Evolutionary conservation across 2,113 vertebrate genomes (phyloP).

Genomic region (Mastomys natalensis): DNA sequence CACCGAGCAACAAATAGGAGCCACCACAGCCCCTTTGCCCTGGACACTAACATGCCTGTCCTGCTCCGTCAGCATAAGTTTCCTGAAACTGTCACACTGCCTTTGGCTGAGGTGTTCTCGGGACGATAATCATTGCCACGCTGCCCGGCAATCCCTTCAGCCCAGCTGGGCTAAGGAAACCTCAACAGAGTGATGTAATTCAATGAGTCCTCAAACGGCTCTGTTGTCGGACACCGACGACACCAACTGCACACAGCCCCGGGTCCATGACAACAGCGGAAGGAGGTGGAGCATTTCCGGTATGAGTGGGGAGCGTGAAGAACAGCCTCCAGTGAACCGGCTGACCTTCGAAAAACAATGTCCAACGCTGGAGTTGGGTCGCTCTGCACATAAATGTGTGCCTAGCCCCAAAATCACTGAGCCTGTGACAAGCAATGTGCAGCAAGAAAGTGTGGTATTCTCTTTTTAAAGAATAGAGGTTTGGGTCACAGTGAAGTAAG

Average conservation of each 20-base stretch:
- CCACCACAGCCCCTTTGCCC: neutral
- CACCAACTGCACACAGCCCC: neutral
- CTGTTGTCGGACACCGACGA: neutral
- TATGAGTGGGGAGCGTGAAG: neutral
- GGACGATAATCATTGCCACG: neutral
- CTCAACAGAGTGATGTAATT: neutral
- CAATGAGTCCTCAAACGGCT: neutral
- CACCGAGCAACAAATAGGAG: neutral
- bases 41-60: neutral
- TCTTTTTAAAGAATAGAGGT: neutral
- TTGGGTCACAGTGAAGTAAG: constrained; percentile 20
- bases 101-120: neutral
- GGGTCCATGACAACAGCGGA: neutral
- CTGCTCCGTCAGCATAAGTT: neutral
- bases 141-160: neutral
- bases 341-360: neutral
- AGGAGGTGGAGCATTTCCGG: neutral
- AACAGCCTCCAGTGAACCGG: neutral
- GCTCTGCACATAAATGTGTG: neutral
- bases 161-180: constrained; percentile 17
- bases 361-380: neutral
- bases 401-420: neutral
- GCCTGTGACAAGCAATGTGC: neutral
- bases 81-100: neutral
- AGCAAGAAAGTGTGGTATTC: neutral